Percentiles rank a stretch among this genome's conserved stretches.
phyloP scores from a whole-genome alignment of 2,888 invertebrate genomes.

The Nycteola revayana region DNA sequence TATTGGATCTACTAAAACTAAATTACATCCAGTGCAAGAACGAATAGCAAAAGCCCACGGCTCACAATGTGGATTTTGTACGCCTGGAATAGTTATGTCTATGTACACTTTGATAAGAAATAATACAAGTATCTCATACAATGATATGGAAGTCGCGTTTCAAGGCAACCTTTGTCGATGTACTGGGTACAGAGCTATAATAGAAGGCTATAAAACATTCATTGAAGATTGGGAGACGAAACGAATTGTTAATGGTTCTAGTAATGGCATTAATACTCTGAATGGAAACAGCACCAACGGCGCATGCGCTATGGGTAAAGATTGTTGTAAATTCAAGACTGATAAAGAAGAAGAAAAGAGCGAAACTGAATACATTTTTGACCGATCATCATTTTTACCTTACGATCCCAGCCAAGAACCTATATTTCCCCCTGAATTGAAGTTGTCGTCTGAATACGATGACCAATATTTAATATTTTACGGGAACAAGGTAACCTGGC shows the following conservation, averaged over 20 bases:
- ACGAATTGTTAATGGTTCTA: constrained; percentile 44
- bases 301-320: constrained; percentile 83
- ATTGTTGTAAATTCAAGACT: constrained; percentile 83
- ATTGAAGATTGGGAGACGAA: constrained; percentile 86
- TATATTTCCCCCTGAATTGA: constrained; percentile 92
- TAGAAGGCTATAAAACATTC: constrained; percentile 91
- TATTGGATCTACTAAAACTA: constrained; percentile 88
- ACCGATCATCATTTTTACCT: constrained; percentile 83
- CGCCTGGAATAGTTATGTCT: constrained; percentile 95
- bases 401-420: constrained; percentile 90
- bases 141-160: constrained; percentile 87
- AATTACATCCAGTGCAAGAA: constrained; percentile 91
- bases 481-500: constrained; percentile 85
- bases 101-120: constrained; percentile 91
- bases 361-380: constrained; percentile 81
- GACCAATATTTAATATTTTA: constrained; percentile 70
- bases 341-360: constrained; percentile 53
- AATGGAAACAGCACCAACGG: constrained; percentile 35
- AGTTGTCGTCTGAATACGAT: constrained; percentile 82
- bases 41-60: constrained; percentile 92
- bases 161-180: constrained; percentile 91
- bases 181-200: constrained; percentile 93
- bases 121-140: constrained; percentile 61
- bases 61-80: constrained; percentile 94
- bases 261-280: constrained; percentile 20